Percentiles rank a stretch among this genome's conserved stretches.
Evolutionary conservation across 2,797 vertebrate genomes (phyloP).

Genomic region (Dryobates pubescens): DNA sequence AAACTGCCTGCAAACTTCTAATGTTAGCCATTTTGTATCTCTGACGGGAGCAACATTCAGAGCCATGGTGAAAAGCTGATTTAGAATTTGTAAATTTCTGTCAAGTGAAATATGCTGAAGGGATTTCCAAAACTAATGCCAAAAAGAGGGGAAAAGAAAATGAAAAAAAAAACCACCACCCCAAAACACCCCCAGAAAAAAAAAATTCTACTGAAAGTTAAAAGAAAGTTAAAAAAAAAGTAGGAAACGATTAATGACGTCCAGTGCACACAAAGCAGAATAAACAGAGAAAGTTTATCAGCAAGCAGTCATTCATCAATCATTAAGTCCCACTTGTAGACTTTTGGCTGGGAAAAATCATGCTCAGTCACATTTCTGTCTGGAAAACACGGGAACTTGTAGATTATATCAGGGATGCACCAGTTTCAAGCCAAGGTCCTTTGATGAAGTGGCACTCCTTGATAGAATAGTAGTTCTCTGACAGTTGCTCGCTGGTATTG

Average conservation of each 20-base stretch:
- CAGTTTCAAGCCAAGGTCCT: slow-evolving; percentile 75
- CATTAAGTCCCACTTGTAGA: slow-evolving; percentile 79
- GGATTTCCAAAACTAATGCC: slow-evolving; percentile 44
- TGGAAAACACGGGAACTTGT: slow-evolving; percentile 57
- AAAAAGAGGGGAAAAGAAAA: not conserved
- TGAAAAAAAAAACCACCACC: not conserved
- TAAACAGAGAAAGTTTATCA: slow-evolving; percentile 71
- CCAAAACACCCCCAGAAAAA: not conserved
- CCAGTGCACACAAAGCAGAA: slow-evolving; percentile 72
- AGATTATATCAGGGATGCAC: slow-evolving; percentile 58
- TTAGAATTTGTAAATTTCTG: slow-evolving; percentile 12
- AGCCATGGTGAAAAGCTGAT: slow-evolving; percentile 84
- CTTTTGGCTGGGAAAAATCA: slow-evolving; percentile 76
- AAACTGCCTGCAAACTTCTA: slow-evolving; percentile 99
- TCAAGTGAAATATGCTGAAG: slow-evolving; percentile 36
- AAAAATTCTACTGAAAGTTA: slow-evolving; percentile 51
- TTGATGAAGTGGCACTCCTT: slow-evolving; percentile 77
- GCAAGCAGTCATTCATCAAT: slow-evolving; percentile 81
- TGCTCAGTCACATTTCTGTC: slow-evolving; percentile 77
- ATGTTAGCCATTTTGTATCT: slow-evolving; percentile 98
- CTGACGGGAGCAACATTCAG: slow-evolving; percentile 93
- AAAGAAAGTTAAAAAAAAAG: slow-evolving; percentile 8
- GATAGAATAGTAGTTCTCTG: slow-evolving; percentile 48
- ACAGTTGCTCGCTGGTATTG: slow-evolving; percentile 65
- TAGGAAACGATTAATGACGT: slow-evolving; percentile 34